Evolutionary conservation across 2,113 vertebrate genomes (phyloP), one percentile per base, ranked within the genome.

Genomic region (Morone chrysops): DNA sequence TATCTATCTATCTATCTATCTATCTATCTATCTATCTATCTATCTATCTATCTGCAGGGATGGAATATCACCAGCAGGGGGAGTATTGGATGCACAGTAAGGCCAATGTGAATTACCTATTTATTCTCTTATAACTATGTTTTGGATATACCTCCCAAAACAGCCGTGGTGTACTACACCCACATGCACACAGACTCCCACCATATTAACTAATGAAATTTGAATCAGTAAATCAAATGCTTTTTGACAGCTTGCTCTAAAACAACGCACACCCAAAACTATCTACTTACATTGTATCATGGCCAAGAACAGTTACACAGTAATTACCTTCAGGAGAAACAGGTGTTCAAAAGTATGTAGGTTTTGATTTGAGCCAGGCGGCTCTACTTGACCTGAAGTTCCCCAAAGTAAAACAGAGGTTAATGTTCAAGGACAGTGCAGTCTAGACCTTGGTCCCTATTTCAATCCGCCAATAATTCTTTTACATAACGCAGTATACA

Each of bases 1-100:
- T n/a, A n/a, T n/a, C n/a, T n/a, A n/a, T n/a, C n/a, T n/a, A n/a
- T n/a, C n/a, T n/a, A n/a, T n/a, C n/a, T n/a, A n/a, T n/a, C n/a
- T n/a, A n/a, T n/a, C n/a, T n/a, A n/a, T n/a, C n/a, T n/a, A n/a
- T n/a, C n/a, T n/a, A n/a, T n/a, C n/a, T n/a, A n/a, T n/a, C n/a
- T n/a, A n/a, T n/a, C n/a, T n/a, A n/a, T n/a, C n/a, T n/a, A n/a
- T n/a, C 9, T 86, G 77, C 45, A 87, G 54, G 36, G n/a, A 59
- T n/a, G 36, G 22, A 25, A 10, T 20, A n/a, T 69, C n/a, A 59
- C 79, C 83, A 88, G 75, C 62, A 89, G 87, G 81, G 25, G 81
- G 83, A 66, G 70, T 56, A 74, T 12, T 75, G 31, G 66, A 38
- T 51, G 22, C 80, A 80, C 16, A 70, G 43, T 41, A n/a, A 65